phyloP scores from a whole-genome alignment of 2,113 vertebrate species.

The Eleginops maclovinus region DNA sequence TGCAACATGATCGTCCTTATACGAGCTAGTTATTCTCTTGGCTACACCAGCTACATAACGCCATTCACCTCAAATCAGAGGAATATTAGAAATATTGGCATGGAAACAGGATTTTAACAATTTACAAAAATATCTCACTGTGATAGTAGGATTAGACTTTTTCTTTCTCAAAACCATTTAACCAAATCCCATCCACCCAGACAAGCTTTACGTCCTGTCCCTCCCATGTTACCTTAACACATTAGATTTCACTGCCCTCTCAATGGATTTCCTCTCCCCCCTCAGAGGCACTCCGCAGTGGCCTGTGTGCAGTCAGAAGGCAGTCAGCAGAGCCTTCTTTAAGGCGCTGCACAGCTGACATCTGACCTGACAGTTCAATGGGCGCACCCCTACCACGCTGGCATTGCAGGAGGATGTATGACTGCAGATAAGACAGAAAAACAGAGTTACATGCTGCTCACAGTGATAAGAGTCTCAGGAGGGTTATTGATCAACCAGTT shows the following conservation, averaged over 20 bases:
- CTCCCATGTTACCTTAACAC: neutral
- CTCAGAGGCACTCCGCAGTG: neutral
- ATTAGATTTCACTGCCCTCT: neutral
- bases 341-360: neutral
- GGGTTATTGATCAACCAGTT: neutral
- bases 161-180: neutral
- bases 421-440: conserved; percentile 11
- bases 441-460: neutral
- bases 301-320: neutral
- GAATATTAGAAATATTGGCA: neutral
- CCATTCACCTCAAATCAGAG: neutral
- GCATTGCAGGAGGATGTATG: neutral
- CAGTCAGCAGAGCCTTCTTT: neutral
- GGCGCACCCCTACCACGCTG: neutral
- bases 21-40: neutral
- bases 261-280: neutral
- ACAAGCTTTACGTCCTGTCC: neutral
- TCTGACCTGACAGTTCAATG: neutral
- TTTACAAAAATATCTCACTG: neutral
- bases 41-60: neutral
- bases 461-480: neutral
- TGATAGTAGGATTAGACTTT: neutral
- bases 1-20: neutral
- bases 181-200: neutral
- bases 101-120: neutral